A percentile compares a stretch with the other conserved stretches of the same genome.
These are phyloP conservation scores for Tetrax tetrax DNA, from an alignment of 2,113 vertebrate species.

Conservation along the genomic window DNA sequence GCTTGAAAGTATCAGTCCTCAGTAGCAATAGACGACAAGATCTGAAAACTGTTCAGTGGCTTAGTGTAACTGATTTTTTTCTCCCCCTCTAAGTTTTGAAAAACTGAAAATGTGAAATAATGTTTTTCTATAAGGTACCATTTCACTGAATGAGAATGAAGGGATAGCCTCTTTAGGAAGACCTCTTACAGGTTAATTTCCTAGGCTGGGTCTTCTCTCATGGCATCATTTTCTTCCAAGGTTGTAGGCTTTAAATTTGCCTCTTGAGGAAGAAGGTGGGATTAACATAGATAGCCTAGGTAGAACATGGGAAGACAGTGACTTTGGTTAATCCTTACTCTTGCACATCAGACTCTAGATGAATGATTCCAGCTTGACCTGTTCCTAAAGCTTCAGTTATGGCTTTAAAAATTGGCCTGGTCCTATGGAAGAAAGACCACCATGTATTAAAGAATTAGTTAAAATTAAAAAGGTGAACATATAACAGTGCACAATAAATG, in stretches of 20 bases:
- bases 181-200: background rate
- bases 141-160: background rate
- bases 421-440: slow-evolving; percentile 34
- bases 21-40: background rate
- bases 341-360: background rate
- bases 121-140: background rate
- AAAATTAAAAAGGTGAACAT: slow-evolving; percentile 31
- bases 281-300: background rate
- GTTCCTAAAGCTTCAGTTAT: slow-evolving; percentile 57
- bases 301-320: slow-evolving; percentile 13
- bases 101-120: background rate
- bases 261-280: background rate
- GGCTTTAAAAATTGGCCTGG: slow-evolving; percentile 60
- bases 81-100: background rate
- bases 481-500: slow-evolving; percentile 27
- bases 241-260: background rate
- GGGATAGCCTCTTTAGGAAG: background rate
- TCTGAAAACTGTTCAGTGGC: background rate
- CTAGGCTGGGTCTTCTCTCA: background rate
- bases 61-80: background rate
- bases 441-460: slow-evolving; percentile 34
- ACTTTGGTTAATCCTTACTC: slow-evolving; percentile 40
- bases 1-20: slow-evolving; percentile 29
- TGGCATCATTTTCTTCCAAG: background rate
- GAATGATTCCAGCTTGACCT: background rate